These are phyloP conservation scores for Labeo calbasu DNA, from an alignment of 2,797 vertebrate genomes.

Conservation along the genomic window DNA sequence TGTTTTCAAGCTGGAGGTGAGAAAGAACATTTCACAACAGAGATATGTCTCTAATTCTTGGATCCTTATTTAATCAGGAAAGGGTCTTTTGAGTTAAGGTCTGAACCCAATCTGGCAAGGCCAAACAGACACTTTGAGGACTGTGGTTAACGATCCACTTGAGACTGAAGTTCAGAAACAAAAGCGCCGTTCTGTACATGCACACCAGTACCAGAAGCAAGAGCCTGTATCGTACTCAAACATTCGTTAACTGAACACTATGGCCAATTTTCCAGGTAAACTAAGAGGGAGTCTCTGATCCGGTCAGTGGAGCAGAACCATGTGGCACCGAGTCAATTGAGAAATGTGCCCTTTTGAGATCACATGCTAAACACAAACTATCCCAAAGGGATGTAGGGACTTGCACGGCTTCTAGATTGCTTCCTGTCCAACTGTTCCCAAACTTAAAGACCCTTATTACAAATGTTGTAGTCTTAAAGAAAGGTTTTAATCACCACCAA, in stretches of 20 bases:
- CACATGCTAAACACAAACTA: conserved; percentile 35
- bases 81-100: conserved; percentile 20
- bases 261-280: conserved; percentile 42
- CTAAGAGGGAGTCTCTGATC: conserved; percentile 52
- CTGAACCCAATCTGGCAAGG: conserved; percentile 18
- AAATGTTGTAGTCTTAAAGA: conserved; percentile 64
- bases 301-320: conserved; percentile 44
- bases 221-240: conserved; percentile 21
- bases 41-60: conserved; percentile 26
- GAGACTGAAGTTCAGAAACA: conserved; percentile 45
- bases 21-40: conserved; percentile 59
- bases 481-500: conserved; percentile 36
- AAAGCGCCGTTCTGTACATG: conserved; percentile 43
- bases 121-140: conserved; percentile 35
- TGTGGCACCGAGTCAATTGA: conserved; percentile 52
- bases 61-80: conserved; percentile 47
- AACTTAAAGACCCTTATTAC: conserved; percentile 65
- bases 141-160: conserved; percentile 2
- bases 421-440: conserved; percentile 57
- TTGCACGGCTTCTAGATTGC: conserved; percentile 65
- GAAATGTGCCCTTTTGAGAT: conserved; percentile 32
- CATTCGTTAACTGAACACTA: conserved; percentile 35
- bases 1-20: conserved; percentile 79
- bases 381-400: conserved; percentile 44
- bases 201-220: conserved; percentile 36